Base-by-base conservation (phyloP, 2,888 invertebrate species). In the Calliphora vomitoria region DNA sequence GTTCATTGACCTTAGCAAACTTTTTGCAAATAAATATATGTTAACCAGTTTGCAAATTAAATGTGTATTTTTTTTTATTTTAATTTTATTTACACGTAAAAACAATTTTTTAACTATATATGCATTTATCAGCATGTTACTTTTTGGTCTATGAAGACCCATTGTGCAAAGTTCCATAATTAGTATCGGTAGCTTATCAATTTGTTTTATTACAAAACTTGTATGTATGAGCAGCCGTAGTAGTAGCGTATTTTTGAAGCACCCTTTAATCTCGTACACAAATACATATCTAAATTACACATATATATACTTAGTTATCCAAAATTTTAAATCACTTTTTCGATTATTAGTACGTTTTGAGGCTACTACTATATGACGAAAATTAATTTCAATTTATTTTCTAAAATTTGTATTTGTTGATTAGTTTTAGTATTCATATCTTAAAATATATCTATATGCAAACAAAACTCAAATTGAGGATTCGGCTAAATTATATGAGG, bases 371-470 rank as follows among this genome's bases (percentile, higher is more conserved):
- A 25, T 25, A 18, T 38, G 18, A 35, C 13, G 10, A 41, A 72
- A 72, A 55, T 31, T 41, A 53, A 71, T 35, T 71, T 53, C 53
- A 25, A 47, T 47, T 41, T 47, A 13, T 15, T 47, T 47, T 47
- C 25, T 25, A 25, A 25, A 25, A 25, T 25, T 1, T 25, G 25
- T 25, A 25, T 25, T 25, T 25, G 25, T 25, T 25, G 25, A 25
- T 25, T 25, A 25, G 25, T 25, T 25, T 25, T 25, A 25, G 2
- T 25, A 25, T 2, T 25, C 25, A 2, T 25, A 25, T 25, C 25
- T 25, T 25, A 25, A 25, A 25, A 25, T 25, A 25, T 25, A 25
- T 25, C 1, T 25, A 25, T 25, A 2, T 25, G 25, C 25, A 25
- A 25, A 25, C n/a, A 1, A 25, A 25, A 1, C 1, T n/a, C n/a